Evolutionary conservation across 2,888 invertebrate species (phyloP).

Genomic region (Carterocephalus palaemon): DNA sequence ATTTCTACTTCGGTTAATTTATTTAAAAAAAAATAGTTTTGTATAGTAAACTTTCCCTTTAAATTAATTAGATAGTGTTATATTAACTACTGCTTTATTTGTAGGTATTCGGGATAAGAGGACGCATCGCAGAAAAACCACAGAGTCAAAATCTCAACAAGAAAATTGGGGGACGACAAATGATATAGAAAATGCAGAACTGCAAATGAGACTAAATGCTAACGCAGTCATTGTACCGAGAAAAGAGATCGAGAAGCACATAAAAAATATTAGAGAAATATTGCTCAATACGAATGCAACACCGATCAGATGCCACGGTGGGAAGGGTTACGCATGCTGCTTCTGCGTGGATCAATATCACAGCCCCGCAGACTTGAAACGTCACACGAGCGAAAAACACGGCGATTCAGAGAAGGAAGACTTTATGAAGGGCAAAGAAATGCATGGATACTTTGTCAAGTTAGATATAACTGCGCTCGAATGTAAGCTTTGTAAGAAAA

Average conservation of each 20-base stretch:
- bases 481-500: conserved; percentile 34
- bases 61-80: too few relatives aligned
- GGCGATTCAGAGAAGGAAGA: conserved; percentile 38
- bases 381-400: conserved; percentile 46
- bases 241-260: conserved; percentile 41
- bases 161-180: conserved; percentile 15
- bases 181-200: conserved; percentile 1
- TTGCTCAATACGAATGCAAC: conserved; percentile 57
- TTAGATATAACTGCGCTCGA: conserved; percentile 38
- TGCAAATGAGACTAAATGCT: conserved; percentile 1
- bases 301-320: conserved; percentile 50
- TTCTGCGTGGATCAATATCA: conserved; percentile 50
- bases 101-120: conserved; percentile 31
- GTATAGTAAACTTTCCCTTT: too few relatives aligned
- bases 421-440: conserved; percentile 47
- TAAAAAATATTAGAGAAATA: conserved; percentile 49
- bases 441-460: conserved; percentile 39
- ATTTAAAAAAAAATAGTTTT: too few relatives aligned
- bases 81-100: too few relatives aligned
- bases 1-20: too few relatives aligned
- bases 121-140: conserved; percentile 12
- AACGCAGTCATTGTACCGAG: background rate
- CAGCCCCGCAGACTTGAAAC: conserved; percentile 48
- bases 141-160: conserved; percentile 13
- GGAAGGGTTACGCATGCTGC: conserved; percentile 52